Conservation (phyloP, 2,888 invertebrate genomes). For the Euproctis similis region DNA sequence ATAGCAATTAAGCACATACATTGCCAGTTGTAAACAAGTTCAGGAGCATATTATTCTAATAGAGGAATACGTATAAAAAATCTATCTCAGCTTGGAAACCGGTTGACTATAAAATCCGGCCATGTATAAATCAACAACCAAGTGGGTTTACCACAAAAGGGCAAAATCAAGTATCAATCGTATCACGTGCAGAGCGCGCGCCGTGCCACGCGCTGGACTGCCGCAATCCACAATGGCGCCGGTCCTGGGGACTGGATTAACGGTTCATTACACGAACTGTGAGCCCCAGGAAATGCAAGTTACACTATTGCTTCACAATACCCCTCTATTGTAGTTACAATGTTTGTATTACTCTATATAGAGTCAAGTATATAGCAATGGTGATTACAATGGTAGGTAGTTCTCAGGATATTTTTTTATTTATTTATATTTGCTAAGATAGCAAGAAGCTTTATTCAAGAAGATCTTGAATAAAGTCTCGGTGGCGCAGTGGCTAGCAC, state of each 20-base stretch:
- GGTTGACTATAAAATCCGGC: constrained; percentile 19
- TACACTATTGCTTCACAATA: constrained; percentile 19
- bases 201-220: constrained; percentile 59
- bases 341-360: neutral
- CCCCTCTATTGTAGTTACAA: neutral
- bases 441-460: too few species aligned
- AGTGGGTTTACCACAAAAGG: constrained; percentile 58
- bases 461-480: too few species aligned
- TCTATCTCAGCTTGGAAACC: constrained; percentile 7
- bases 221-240: constrained; percentile 31
- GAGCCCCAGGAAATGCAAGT: constrained; percentile 61
- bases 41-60: too few species aligned
- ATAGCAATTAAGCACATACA: neutral
- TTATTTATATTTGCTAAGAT: too few species aligned
- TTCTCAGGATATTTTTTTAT: neutral
- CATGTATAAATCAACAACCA: constrained; percentile 30
- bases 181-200: constrained; percentile 70
- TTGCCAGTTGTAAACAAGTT: too few species aligned
- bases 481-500: too few species aligned
- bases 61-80: too few species aligned
- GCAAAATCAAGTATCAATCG: constrained; percentile 50
- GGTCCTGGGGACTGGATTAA: constrained; percentile 63
- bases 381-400: too few species aligned
- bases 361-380: too few species aligned
- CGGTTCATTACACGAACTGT: constrained; percentile 71